These are phyloP conservation scores for Phthorimaea operculella DNA, from an alignment of 1,140 invertebrate genomes.

Conservation along the genomic window DNA sequence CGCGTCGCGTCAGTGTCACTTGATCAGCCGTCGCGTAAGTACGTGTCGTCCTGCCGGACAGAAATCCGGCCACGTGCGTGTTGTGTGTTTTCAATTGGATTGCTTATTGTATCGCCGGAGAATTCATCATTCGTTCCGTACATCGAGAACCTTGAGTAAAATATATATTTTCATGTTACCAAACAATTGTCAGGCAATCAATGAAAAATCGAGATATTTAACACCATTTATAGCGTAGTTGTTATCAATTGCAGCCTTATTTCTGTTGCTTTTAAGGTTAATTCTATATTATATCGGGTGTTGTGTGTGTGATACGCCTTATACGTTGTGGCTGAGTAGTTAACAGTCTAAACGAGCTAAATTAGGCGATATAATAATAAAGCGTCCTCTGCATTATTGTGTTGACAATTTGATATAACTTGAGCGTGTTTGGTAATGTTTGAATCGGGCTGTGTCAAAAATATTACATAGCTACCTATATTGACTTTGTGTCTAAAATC, in stretches of 20 bases:
- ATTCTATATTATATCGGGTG: neutral
- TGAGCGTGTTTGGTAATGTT: no score
- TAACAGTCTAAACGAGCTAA: constrained; percentile 41
- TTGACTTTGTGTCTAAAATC: no score
- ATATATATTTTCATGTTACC: no score
- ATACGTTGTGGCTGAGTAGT: neutral
- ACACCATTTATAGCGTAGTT: neutral
- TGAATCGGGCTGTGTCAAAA: no score
- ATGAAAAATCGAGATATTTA: neutral
- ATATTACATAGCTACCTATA: no score
- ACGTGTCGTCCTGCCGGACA: constrained; percentile 15
- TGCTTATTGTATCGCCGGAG: constrained; percentile 19
- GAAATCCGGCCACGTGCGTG: constrained; percentile 6
- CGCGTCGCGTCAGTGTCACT: constrained; percentile 33
- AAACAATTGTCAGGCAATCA: neutral
- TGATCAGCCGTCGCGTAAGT: constrained; percentile 24
- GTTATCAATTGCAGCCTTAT: neutral
- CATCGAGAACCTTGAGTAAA: constrained; percentile 13
- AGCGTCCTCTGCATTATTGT: constrained; percentile 6
- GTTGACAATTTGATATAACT: no score
- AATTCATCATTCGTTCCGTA: constrained; percentile 26
- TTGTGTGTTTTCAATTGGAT: constrained; percentile 38
- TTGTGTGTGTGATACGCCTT: neutral
- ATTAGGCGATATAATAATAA: constrained; percentile 29
- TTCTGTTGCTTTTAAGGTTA: neutral